Percentiles rank a stretch among this genome's conserved stretches.
Conservation (phyloP, 2,888 invertebrate genomes). For the Eucriotettix oculatus region DNA sequence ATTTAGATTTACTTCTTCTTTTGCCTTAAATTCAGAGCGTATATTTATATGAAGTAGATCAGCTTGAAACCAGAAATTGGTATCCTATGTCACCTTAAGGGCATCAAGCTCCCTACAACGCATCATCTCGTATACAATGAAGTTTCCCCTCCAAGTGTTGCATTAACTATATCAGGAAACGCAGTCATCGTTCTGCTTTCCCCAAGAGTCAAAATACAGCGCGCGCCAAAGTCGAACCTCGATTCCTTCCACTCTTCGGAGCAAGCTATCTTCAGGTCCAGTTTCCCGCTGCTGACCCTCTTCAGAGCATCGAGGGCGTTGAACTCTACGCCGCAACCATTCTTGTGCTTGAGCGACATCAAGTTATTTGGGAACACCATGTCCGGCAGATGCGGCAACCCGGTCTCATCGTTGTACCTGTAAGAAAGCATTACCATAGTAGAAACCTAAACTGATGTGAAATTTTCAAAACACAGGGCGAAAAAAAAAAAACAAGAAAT, state of each 20-base stretch:
- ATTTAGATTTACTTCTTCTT: too few relatives aligned
- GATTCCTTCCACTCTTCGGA: slow-evolving; percentile 84
- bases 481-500: too few relatives aligned
- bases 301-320: slow-evolving; percentile 81
- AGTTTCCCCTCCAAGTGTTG: background rate
- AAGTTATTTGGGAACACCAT: slow-evolving; percentile 95
- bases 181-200: background rate
- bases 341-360: slow-evolving; percentile 49
- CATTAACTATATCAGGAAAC: background rate
- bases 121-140: too few relatives aligned
- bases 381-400: slow-evolving; percentile 88
- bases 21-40: too few relatives aligned
- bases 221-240: slow-evolving; percentile 35
- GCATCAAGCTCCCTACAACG: too few relatives aligned
- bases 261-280: slow-evolving; percentile 70
- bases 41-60: too few relatives aligned
- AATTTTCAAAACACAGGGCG: too few relatives aligned
- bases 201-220: background rate
- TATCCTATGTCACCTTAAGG: too few relatives aligned
- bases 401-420: slow-evolving; percentile 54
- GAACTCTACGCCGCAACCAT: slow-evolving; percentile 60
- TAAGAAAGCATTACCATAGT: slow-evolving; percentile 28
- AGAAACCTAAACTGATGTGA: too few relatives aligned
- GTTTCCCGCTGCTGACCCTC: slow-evolving; percentile 54
- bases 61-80: too few relatives aligned